Percentiles rank a stretch among this genome's conserved stretches.
phyloP scores from a whole-genome alignment of 2,113 vertebrate species.

The Melanotaenia duboulayi region DNA sequence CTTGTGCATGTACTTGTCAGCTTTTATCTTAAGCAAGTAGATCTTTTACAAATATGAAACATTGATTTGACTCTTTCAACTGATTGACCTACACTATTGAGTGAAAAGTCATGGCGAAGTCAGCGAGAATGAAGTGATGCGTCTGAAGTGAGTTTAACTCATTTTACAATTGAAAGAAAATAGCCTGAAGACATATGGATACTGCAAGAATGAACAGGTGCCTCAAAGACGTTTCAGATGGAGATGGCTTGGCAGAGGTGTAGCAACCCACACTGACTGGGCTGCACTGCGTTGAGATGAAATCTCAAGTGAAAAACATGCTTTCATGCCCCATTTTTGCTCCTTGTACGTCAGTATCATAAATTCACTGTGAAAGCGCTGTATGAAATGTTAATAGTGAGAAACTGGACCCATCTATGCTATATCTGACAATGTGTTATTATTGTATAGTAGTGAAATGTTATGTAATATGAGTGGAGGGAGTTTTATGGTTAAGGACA shows the following conservation, averaged over 20 bases:
- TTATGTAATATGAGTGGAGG: constrained; percentile 62
- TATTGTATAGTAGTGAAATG: constrained; percentile 36
- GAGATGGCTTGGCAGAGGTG: constrained; percentile 67
- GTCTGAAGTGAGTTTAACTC: constrained; percentile 53
- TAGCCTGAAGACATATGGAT: constrained; percentile 29
- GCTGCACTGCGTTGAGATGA: constrained; percentile 30
- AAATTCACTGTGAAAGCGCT: constrained; percentile 6
- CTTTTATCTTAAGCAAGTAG: not conserved
- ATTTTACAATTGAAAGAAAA: constrained; percentile 39
- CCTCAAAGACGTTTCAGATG: constrained; percentile 57
- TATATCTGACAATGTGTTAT: constrained; percentile 27
- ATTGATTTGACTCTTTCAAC: constrained; percentile 9
- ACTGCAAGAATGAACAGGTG: constrained; percentile 41
- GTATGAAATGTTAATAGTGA: constrained; percentile 38
- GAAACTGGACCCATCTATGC: constrained; percentile 15
- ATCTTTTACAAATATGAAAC: not conserved
- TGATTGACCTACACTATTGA: constrained; percentile 54
- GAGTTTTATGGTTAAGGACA: constrained; percentile 54
- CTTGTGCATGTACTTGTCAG: not conserved
- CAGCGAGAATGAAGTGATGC: constrained; percentile 38
- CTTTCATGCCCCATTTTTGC: constrained; percentile 28
- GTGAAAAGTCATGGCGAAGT: constrained; percentile 36
- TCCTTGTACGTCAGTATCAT: constrained; percentile 17
- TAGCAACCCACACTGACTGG: constrained; percentile 44
- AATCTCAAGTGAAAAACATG: constrained; percentile 50